Percentiles rank a stretch among this genome's conserved stretches.
phyloP scores from a whole-genome alignment of 64 coral and sea anemone species.

The Pachyseris speciosa region DNA sequence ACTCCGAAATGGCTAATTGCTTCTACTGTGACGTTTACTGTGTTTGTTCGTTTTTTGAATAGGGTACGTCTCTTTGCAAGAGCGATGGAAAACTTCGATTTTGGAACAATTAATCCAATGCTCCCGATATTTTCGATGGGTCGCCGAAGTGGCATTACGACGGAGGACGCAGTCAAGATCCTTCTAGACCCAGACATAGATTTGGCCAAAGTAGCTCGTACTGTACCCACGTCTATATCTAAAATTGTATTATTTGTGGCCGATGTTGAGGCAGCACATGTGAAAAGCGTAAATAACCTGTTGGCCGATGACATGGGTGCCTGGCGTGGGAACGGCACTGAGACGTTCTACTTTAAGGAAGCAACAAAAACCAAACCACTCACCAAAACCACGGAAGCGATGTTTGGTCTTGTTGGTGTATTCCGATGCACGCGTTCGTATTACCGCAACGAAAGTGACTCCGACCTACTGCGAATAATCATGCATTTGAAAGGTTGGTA shows the following conservation, averaged over 20 bases:
- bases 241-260: slow-evolving; percentile 42
- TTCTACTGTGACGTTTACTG: too few relatives aligned
- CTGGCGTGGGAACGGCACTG: slow-evolving; percentile 46
- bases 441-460: slow-evolving; percentile 38
- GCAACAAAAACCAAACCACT: slow-evolving; percentile 20
- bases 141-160: slow-evolving; percentile 20
- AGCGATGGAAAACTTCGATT: too few relatives aligned
- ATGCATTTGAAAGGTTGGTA: slow-evolving; percentile 49
- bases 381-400: background rate
- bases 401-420: slow-evolving; percentile 3
- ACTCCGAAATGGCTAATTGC: too few relatives aligned
- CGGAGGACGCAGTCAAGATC: slow-evolving; percentile 20
- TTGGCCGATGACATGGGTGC: slow-evolving; percentile 45
- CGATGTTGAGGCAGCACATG: slow-evolving; percentile 20
- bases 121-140: slow-evolving; percentile 40
- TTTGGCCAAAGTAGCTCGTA: background rate
- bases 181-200: slow-evolving; percentile 24
- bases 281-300: slow-evolving; percentile 25
- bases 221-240: slow-evolving; percentile 32
- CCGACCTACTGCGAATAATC: slow-evolving; percentile 28
- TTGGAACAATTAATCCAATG: slow-evolving; percentile 54
- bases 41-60: too few relatives aligned
- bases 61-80: too few relatives aligned
- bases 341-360: slow-evolving; percentile 14
- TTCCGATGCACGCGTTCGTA: slow-evolving; percentile 33